A percentile compares a stretch with the other conserved stretches of the same genome.
Conservation (phyloP, 2,113 vertebrate species). For the Nothocercus nigrocapillus region DNA sequence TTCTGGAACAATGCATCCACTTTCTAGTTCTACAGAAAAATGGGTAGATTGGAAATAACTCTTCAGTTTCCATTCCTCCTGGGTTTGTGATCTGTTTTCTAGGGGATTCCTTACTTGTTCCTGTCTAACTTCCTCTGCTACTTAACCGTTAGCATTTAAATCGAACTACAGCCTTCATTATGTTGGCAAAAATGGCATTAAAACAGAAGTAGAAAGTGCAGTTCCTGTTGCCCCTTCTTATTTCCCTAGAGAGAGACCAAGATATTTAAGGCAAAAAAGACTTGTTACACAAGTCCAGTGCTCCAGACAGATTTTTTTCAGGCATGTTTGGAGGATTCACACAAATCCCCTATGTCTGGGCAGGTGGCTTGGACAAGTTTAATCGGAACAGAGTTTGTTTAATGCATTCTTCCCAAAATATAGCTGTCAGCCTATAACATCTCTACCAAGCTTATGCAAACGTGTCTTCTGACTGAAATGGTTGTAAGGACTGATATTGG, state of each 20-base stretch:
- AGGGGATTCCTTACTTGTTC: background rate
- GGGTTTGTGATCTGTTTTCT: background rate
- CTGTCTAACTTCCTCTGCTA: background rate
- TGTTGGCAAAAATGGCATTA: background rate
- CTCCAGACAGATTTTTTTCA: background rate
- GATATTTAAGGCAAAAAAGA: background rate
- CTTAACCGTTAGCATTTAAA: background rate
- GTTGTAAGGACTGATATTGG: background rate
- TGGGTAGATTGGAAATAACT: background rate
- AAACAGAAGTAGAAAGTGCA: background rate
- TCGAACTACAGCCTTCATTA: accelerated
- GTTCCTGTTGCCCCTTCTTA: background rate
- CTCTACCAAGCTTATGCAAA: background rate
- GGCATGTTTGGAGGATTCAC: background rate
- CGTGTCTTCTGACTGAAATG: background rate
- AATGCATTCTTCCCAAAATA: background rate
- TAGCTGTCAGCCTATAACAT: background rate
- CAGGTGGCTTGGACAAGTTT: background rate
- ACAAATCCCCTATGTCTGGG: background rate
- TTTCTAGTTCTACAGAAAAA: background rate
- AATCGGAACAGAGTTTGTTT: background rate
- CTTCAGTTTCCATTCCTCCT: background rate
- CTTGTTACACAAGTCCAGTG: background rate
- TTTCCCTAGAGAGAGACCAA: background rate
- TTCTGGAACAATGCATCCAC: background rate